Conservation (phyloP, 1,140 invertebrate genomes). For the Drosophila nannoptera region DNA sequence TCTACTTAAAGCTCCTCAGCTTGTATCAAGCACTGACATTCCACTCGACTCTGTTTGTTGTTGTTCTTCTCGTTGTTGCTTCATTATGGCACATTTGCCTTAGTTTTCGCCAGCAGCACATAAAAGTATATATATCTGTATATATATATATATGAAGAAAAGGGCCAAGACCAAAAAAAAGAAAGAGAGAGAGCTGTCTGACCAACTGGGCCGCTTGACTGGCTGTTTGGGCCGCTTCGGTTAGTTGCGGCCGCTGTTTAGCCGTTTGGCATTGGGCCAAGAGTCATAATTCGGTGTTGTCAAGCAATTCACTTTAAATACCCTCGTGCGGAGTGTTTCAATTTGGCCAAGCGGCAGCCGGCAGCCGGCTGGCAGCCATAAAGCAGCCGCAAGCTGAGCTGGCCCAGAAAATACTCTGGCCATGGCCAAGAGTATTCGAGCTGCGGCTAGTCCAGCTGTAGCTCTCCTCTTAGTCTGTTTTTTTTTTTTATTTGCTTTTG, state of each 20-base stretch:
- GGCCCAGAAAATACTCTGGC: too few species aligned
- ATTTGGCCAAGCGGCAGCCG: not conserved
- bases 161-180: constrained; percentile 2
- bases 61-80: constrained; percentile 42
- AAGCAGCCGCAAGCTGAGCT: too few species aligned
- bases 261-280: constrained; percentile 45
- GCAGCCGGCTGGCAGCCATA: not conserved
- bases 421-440: too few species aligned
- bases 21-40: constrained; percentile 8
- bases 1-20: constrained; percentile 7
- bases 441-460: too few species aligned
- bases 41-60: not conserved
- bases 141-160: not conserved
- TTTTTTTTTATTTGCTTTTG: constrained; percentile 1
- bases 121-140: not conserved
- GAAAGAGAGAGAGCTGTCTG: constrained; percentile 25
- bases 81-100: constrained; percentile 58
- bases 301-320: constrained; percentile 32
- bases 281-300: constrained; percentile 63
- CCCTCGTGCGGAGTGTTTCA: not conserved
- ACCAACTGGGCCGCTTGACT: constrained; percentile 42
- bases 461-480: constrained; percentile 11
- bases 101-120: constrained; percentile 7
- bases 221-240: constrained; percentile 42
- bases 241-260: constrained; percentile 20